Percentiles rank a stretch among this genome's conserved stretches.
phyloP scores from a whole-genome alignment of 2,113 vertebrate species.

The Cairina moschata region DNA sequence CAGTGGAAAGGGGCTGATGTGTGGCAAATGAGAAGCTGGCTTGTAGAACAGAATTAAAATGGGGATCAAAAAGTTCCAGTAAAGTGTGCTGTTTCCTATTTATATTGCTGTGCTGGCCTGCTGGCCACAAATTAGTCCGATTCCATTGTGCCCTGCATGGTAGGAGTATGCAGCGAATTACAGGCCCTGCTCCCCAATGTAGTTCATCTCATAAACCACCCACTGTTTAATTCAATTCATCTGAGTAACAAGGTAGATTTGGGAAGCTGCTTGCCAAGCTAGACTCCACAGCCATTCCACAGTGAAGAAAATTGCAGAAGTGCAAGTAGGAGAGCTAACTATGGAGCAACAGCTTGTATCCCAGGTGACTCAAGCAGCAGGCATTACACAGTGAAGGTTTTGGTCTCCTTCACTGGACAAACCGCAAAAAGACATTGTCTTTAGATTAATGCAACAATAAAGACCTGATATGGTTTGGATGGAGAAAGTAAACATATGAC shows the following conservation, averaged over 20 bases:
- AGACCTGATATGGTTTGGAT: not conserved
- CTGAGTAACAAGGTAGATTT: not conserved
- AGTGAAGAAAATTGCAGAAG: not conserved
- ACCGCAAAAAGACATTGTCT: not conserved
- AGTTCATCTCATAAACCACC: not conserved
- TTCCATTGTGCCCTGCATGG: not conserved
- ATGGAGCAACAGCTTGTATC: not conserved
- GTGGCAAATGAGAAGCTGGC: slow-evolving; percentile 13
- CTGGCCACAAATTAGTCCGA: not conserved
- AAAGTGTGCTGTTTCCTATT: not conserved
- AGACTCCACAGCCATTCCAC: not conserved
- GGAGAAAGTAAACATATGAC: not conserved
- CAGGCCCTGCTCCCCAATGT: not conserved
- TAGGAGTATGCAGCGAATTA: not conserved
- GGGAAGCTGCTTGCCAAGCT: not conserved
- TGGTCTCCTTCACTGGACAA: not conserved
- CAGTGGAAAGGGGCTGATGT: not conserved
- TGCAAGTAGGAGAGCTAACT: not conserved
- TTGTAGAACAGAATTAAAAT: not conserved
- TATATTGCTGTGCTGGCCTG: not conserved
- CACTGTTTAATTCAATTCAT: not conserved
- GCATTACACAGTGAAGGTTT: not conserved
- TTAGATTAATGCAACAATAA: not conserved
- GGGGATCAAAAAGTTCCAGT: not conserved
- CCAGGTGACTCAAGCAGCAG: not conserved